Percentiles rank a stretch among this genome's conserved stretches.
These are phyloP conservation scores for Numida meleagris DNA, from an alignment of 2,113 vertebrate species.

Conservation along the genomic window DNA sequence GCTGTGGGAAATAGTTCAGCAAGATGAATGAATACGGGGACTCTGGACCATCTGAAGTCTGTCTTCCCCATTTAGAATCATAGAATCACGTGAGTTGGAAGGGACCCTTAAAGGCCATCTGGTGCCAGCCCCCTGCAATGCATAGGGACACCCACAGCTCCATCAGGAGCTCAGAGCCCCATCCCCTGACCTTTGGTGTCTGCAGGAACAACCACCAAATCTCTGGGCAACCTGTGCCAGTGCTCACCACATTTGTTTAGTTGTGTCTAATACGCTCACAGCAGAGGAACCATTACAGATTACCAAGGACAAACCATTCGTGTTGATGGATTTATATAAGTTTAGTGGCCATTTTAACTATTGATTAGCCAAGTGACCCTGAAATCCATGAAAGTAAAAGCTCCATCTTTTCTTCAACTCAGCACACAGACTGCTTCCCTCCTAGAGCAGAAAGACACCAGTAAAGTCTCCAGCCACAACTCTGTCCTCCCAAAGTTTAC, in stretches of 20 bases:
- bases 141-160: no score
- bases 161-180: no score
- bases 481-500: background rate
- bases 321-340: background rate
- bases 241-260: no score
- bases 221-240: no score
- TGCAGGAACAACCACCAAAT: no score
- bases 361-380: background rate
- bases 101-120: no score
- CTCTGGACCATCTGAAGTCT: background rate
- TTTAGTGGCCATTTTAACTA: background rate
- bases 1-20: background rate
- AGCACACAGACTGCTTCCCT: background rate
- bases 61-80: background rate
- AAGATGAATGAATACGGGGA: background rate
- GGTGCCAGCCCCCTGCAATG: no score
- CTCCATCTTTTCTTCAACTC: background rate
- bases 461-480: background rate
- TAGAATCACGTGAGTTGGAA: no score
- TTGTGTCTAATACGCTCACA: background rate
- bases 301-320: background rate
- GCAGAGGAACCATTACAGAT: background rate
- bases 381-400: background rate
- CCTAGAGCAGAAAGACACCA: background rate
- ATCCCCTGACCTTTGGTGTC: no score